These are phyloP conservation scores for Glyptemys insculpta DNA, from an alignment of 2,797 vertebrate species.

Conservation along the genomic window DNA sequence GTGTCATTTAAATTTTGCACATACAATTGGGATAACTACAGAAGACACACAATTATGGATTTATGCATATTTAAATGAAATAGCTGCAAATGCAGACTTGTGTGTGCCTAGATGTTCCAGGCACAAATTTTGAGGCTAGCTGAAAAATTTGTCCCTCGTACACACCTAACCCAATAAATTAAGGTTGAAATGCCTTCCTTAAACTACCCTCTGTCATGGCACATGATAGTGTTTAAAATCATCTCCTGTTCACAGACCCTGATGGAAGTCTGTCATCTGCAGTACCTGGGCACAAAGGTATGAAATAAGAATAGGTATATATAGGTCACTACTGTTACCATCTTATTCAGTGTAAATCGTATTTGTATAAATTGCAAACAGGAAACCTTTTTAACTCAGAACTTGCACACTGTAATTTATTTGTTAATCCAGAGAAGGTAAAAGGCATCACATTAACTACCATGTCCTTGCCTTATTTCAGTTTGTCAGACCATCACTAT, in stretches of 20 bases:
- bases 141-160: not conserved
- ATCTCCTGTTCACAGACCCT: conserved; percentile 68
- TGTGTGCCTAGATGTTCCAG: fast-evolving
- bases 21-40: not conserved
- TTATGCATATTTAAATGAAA: fast-evolving
- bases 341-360: fast-evolving
- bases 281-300: not conserved
- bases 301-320: not conserved
- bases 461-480: not conserved
- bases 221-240: not conserved
- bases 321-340: fast-evolving
- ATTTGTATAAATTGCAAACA: not conserved
- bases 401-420: not conserved
- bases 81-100: not conserved
- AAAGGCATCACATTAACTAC: not conserved
- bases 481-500: not conserved
- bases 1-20: not conserved
- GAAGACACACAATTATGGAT: fast-evolving
- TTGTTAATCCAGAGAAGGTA: not conserved
- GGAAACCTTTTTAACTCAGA: not conserved
- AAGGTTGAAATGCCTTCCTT: not conserved
- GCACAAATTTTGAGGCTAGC: not conserved
- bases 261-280: conserved; percentile 65
- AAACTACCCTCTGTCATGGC: fast-evolving
- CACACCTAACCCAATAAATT: not conserved